Base-by-base conservation (phyloP, 1,140 invertebrate species). In the Vanessa atalanta region DNA sequence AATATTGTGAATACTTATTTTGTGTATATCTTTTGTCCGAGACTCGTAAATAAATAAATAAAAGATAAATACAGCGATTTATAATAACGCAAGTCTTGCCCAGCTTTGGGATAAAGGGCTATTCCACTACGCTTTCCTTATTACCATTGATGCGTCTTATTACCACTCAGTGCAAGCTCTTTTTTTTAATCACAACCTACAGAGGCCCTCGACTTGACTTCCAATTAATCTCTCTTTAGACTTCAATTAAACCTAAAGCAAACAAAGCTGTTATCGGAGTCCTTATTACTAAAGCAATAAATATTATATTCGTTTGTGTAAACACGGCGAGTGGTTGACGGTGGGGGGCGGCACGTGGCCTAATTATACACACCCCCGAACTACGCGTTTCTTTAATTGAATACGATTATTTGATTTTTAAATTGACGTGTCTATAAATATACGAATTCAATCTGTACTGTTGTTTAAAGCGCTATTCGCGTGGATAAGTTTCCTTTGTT, bases 381-480 rank as follows among this genome's bases (percentile, higher is more conserved):
- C 73, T 79, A 75, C 79, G 78, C 76, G 72, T 79, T 81, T 79
- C 81, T 83, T 84, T 89, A 87, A 89, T 87, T 88, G 85, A 88
- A 86, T 84, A 85, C 82, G 86, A 77, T 85, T 88, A 85, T 86
- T 89, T 89, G 86, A 87, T 84, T 87, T 82, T 80, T 75, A 80
- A 82, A 86, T 84, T 84, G 88, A 87, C 83, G 82, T 86, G 51
- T 79, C 65, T 80, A 72, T 60, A 26, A 60, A 60, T 60, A 60
- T 53, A n/a, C 51, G 37, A 43, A 43, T 43, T 43, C 6, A 43
- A 43, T 43, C 2, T 43, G 9, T 43, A 43, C 7, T 43, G 9
- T 43, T 43, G 8, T 43, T 43, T 43, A 43, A 43, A 43, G 37
- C 37, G 37, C 37, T 11, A 43, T 43, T 43, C 9, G 37, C 0